Conservation (phyloP, 1,140 invertebrate species). For the Vanessa tameamea region DNA sequence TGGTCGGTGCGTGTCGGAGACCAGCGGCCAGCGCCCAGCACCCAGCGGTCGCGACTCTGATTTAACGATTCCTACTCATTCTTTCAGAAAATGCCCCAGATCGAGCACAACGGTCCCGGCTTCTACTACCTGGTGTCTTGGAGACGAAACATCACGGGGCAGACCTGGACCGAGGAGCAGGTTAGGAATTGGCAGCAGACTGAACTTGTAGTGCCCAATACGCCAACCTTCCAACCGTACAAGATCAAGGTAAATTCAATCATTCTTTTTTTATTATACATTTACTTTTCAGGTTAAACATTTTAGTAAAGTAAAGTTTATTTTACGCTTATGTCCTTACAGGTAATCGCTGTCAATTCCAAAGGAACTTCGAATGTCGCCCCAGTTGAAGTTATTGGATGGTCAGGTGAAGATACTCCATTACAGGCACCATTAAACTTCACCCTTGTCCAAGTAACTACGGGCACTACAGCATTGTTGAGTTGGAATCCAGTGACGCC, state of each 20-base stretch:
- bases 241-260: conserved; percentile 85
- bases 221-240: conserved; percentile 95
- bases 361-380: conserved; percentile 92
- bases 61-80: background rate
- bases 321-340: background rate
- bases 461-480: conserved; percentile 89
- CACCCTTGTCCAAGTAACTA: conserved; percentile 86
- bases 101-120: conserved; percentile 96
- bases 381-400: conserved; percentile 92
- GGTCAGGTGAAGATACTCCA: conserved; percentile 97
- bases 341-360: conserved; percentile 94
- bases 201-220: conserved; percentile 86
- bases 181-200: conserved; percentile 89
- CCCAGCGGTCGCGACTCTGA: too few species aligned
- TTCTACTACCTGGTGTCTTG: conserved; percentile 96
- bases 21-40: too few species aligned
- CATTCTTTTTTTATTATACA: background rate
- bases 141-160: conserved; percentile 88
- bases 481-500: conserved; percentile 90
- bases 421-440: conserved; percentile 92
- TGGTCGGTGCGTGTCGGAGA: conserved; percentile 89
- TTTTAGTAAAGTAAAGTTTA: background rate
- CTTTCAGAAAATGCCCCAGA: conserved; percentile 92
- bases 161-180: conserved; percentile 86
- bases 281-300: background rate